Base-by-base conservation (phyloP, 2,113 vertebrate genomes). In the Hepsetus odoe region DNA sequence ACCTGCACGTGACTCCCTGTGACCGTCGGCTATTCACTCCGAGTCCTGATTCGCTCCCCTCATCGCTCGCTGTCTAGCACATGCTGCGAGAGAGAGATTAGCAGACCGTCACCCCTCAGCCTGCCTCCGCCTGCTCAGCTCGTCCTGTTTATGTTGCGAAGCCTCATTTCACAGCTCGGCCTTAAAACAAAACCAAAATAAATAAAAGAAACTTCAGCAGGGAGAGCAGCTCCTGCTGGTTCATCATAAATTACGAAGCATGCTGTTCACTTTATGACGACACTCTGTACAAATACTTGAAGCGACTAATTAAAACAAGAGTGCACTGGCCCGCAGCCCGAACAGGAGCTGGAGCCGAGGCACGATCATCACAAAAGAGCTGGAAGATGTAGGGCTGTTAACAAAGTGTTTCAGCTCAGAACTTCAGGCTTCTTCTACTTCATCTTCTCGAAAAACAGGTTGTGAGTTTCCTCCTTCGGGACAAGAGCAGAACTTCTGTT, bases 281-380 rank as follows among this genome's bases (percentile, higher is more conserved):
- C 58, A 65, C 77, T 77, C 62, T 83, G 65, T 82, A 28, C 64
- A 82, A 65, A 82, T 69, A 49, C 79, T 82, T 69, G 35, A 79
- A 77, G 53, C 46, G 69, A 56, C 55, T 74, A 85, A 88, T 89
- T 86, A 82, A 89, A 83, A 79, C 53, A 62, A 64, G 62, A 82
- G 73, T 66, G 38, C 49, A 35, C 67, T 85, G 84, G 80, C 70
- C 68, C 40, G 26, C 14, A 11, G 72, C 55, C 73, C n/a, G 58
- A 32, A 28, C 35, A 38, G 44, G 44, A 46, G 44, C 44, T 18
- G 44, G 44, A 46, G 44, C 13, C 51, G 51, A 55, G 51, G 51
- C 51, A 55, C 51, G 51, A 10, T 2, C n/a, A 2, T 10, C n/a
- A 8, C 2, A 10, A 22, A 55, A 5, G 4, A 55, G 9, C 3